phyloP scores from a whole-genome alignment of 2,797 vertebrate species.

The Pagetopsis macropterus region DNA sequence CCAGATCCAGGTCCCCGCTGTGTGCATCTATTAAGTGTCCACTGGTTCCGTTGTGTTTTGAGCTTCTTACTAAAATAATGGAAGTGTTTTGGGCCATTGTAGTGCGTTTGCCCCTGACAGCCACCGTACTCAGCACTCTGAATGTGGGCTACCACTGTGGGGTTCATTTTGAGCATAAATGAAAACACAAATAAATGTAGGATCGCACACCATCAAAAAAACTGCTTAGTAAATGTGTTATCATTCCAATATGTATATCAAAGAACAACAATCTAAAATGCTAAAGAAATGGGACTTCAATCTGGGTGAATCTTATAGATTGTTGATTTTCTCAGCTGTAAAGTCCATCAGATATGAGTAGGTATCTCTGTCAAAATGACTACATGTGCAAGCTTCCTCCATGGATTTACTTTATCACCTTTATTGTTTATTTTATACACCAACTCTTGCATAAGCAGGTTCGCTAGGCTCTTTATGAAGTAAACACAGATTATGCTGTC shows the following conservation, averaged over 20 bases:
- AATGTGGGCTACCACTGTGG: no score
- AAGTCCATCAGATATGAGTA: not conserved
- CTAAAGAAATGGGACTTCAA: not conserved
- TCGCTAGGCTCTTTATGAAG: not conserved
- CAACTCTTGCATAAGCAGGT: not conserved
- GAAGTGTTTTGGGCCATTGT: no score
- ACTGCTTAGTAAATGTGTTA: not conserved
- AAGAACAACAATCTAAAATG: not conserved
- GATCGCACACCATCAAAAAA: no score
- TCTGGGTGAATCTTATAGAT: not conserved
- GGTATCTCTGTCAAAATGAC: not conserved
- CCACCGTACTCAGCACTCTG: no score
- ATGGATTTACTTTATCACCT: not conserved
- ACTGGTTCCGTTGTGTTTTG: no score
- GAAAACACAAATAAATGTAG: no score
- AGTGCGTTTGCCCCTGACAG: no score
- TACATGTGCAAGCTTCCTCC: not conserved
- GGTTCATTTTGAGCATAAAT: no score
- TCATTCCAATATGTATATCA: not conserved
- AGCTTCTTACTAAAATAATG: no score
- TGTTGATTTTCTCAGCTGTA: not conserved
- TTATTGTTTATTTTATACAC: conserved; percentile 2
- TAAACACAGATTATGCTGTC: not conserved
- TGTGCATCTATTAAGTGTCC: no score
- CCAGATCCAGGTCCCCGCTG: no score